Percentiles rank a stretch among this genome's conserved stretches.
Conservation (phyloP, 2,888 invertebrate genomes). For the Parnassius mnemosyne region DNA sequence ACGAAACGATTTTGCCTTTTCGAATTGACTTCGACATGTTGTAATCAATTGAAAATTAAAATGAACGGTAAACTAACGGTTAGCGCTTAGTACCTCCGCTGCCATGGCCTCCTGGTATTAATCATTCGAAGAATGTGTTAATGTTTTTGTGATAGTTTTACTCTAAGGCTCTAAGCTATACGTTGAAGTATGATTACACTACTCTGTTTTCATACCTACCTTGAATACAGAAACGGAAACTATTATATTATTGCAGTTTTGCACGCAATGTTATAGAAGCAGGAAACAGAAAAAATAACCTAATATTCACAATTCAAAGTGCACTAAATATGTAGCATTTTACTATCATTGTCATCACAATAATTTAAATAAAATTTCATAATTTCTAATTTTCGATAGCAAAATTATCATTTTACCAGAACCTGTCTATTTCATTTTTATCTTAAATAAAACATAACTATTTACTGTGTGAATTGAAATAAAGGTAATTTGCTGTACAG, state of each 20-base stretch:
- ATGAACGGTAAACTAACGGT: constrained; percentile 25
- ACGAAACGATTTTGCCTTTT: constrained; percentile 30
- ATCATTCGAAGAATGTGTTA: constrained; percentile 24
- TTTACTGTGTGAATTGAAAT: too few species aligned
- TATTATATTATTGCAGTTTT: constrained; percentile 7
- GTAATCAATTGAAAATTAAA: constrained; percentile 25
- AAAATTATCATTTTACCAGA: too few species aligned
- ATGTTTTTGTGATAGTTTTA: constrained; percentile 14
- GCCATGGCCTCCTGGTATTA: constrained; percentile 8
- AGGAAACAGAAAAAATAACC: too few species aligned
- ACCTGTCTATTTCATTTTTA: too few species aligned
- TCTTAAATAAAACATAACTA: too few species aligned
- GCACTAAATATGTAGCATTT: too few species aligned
- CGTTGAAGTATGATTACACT: constrained; percentile 1
- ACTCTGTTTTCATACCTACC: constrained; percentile 3
- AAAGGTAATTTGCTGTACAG: too few species aligned
- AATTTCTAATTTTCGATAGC: too few species aligned
- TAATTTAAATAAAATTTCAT: too few species aligned
- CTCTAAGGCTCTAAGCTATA: neutral
- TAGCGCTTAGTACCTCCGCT: constrained; percentile 11
- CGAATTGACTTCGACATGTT: constrained; percentile 20
- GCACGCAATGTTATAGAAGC: neutral
- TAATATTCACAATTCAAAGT: too few species aligned
- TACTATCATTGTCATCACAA: too few species aligned
- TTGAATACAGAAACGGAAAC: constrained; percentile 2